Conservation (phyloP, 2,888 invertebrate genomes). For the Bruchidius siliquastri region DNA sequence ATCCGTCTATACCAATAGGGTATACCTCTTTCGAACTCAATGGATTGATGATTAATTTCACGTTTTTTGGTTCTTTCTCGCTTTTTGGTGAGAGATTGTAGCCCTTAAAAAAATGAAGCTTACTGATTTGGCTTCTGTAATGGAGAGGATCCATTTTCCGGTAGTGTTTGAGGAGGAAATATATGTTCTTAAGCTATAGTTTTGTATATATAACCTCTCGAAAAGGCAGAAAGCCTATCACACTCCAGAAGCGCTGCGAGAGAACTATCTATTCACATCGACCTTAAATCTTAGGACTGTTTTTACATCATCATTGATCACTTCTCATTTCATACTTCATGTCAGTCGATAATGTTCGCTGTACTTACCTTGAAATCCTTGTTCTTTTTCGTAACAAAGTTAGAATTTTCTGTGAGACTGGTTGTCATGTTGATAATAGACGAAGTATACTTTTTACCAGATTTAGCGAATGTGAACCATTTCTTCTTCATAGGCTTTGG, state of each 20-base stretch:
- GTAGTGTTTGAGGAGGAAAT: too few relatives aligned
- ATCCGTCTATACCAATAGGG: constrained; percentile 43
- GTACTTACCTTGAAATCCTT: constrained; percentile 34
- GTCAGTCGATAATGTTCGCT: background rate
- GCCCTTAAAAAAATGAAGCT: constrained; percentile 23
- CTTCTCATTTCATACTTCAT: too few relatives aligned
- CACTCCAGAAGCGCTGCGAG: too few relatives aligned
- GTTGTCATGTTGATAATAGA: constrained; percentile 44
- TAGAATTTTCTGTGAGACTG: constrained; percentile 42
- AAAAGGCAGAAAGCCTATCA: too few relatives aligned
- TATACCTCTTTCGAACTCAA: constrained; percentile 46
- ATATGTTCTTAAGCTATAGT: too few relatives aligned
- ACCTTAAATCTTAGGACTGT: too few relatives aligned
- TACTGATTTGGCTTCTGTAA: too few relatives aligned
- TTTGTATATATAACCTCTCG: too few relatives aligned
- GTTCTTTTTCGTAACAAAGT: constrained; percentile 43
- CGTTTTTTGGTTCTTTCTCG: constrained; percentile 36
- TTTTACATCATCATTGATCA: too few relatives aligned
- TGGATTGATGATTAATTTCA: constrained; percentile 47
- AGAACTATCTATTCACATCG: too few relatives aligned
- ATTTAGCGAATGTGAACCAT: constrained; percentile 44
- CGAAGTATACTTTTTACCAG: constrained; percentile 34
- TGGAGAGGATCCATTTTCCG: too few relatives aligned
- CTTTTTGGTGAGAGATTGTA: constrained; percentile 30
- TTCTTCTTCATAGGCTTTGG: constrained; percentile 42